phyloP scores from a whole-genome alignment of 92 coral and sea anemone genomes.

The Heliopora coerulea region DNA sequence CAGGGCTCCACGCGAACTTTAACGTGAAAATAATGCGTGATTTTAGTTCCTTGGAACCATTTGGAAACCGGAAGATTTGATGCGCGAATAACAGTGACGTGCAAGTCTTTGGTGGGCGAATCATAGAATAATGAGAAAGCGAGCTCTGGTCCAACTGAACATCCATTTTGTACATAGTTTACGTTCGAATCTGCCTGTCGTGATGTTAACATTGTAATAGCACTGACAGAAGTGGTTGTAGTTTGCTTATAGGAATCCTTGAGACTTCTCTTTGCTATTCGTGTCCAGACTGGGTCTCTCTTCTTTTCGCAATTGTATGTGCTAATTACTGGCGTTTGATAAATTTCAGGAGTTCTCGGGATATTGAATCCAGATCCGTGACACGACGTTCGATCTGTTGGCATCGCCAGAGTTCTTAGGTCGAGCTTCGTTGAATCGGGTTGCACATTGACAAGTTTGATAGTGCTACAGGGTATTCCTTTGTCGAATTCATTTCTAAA shows the following conservation, averaged over 20 bases:
- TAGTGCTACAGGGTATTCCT: constrained; percentile 1
- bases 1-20: constrained; percentile 89
- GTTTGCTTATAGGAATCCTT: neutral
- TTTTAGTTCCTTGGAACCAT: constrained; percentile 59
- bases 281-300: neutral
- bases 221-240: neutral
- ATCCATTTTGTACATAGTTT: neutral
- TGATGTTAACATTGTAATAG: neutral
- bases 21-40: constrained; percentile 88
- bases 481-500: neutral
- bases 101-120: constrained; percentile 82
- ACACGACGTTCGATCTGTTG: neutral
- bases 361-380: neutral
- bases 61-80: constrained; percentile 75
- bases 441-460: constrained; percentile 21
- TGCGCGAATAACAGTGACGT: constrained; percentile 81
- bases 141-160: constrained; percentile 48
- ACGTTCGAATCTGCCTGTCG: constrained; percentile 3
- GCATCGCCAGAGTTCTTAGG: neutral
- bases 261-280: neutral
- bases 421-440: constrained; percentile 7
- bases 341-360: neutral
- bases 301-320: neutral
- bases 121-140: constrained; percentile 87
- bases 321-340: neutral